These are phyloP conservation scores for Polypterus bichir DNA, from an alignment of 2,113 vertebrate species.

Conservation along the genomic window DNA sequence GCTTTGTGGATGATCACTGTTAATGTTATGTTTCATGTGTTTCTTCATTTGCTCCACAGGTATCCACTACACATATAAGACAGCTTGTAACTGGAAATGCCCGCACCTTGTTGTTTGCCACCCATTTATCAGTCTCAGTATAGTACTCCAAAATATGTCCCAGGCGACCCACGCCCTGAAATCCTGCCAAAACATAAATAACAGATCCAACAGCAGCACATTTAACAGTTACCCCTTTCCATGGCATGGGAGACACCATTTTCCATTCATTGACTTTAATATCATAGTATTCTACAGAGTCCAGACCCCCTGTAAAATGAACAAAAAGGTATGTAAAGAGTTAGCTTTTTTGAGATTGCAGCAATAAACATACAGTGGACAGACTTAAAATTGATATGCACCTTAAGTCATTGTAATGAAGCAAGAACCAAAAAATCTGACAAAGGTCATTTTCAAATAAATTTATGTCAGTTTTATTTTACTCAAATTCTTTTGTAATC, in stretches of 20 bases:
- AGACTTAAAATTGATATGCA: no score
- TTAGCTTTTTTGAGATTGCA: neutral
- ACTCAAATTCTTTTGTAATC: no score
- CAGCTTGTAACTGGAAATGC: conserved; percentile 91
- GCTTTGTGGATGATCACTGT: no score
- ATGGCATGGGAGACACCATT: conserved; percentile 80
- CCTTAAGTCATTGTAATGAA: no score
- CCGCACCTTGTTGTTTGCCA: conserved; percentile 82
- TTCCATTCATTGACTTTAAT: conserved; percentile 87
- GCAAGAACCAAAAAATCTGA: no score
- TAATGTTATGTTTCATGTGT: conserved; percentile 54
- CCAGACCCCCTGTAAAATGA: conserved; percentile 70
- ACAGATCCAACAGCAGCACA: conserved; percentile 79
- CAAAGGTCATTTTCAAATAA: no score
- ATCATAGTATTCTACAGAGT: conserved; percentile 89
- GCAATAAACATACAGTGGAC: no score
- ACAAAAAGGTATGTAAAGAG: conserved; percentile 19
- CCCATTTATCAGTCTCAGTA: conserved; percentile 85
- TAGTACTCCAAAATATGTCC: conserved; percentile 89
- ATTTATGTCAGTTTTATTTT: no score
- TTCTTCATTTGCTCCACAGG: conserved; percentile 90
- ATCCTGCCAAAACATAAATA: conserved; percentile 88
- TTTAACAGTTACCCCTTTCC: conserved; percentile 90
- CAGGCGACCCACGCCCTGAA: conserved; percentile 88
- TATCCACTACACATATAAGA: conserved; percentile 92